Base-by-base conservation (phyloP, 2,888 invertebrate species). In the Notodonta dromedarius region DNA sequence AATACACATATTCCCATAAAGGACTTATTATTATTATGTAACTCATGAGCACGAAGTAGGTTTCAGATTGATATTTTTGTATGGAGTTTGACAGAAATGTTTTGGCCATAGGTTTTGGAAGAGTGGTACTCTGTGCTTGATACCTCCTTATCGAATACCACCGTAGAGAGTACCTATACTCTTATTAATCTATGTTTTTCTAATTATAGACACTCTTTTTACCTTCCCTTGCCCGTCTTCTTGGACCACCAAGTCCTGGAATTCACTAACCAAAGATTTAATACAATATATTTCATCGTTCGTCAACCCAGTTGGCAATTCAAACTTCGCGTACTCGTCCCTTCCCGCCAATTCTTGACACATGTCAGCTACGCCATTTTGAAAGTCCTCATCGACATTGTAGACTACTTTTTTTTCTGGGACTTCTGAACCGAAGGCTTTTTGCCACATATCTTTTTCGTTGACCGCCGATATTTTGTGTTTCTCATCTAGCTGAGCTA, bases 381-480 rank as follows among this genome's bases (percentile, higher is more conserved):
- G 78, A 64, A 92, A 91, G 48, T 87, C 87, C 0, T 83, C 83
- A 57, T 91, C 91, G 0, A 92, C 89, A 51, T 79, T 76, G 70
- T 83, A 88, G 13, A 70, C 70, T 56, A 77, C 57, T 58, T 76
- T 79, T 61, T 82, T 76, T 66, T 84, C 78, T 65, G 73, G 76
- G 7, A 75, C 74, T 35, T 63, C 65, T 0, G 71, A 64, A 39
- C 82, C 76, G 59, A 93, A 87, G 0, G 83, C 91, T 35, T 77
- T 86, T 67, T 84, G 83, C 91, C 93, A 93, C 78, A 93, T 80
- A 4, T 71, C 66, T 59, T 86, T 89, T 54, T 90, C 93, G 3
- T 77, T 70, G 2, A 68, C 68, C 0, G 72, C 72, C 0, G 86
- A 81, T 1, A 69, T 73, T 76, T 84, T 85, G 1, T 74, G 65